Evolutionary conservation across 2,888 invertebrate genomes (phyloP).

Genomic region (Bruchidius siliquastri): DNA sequence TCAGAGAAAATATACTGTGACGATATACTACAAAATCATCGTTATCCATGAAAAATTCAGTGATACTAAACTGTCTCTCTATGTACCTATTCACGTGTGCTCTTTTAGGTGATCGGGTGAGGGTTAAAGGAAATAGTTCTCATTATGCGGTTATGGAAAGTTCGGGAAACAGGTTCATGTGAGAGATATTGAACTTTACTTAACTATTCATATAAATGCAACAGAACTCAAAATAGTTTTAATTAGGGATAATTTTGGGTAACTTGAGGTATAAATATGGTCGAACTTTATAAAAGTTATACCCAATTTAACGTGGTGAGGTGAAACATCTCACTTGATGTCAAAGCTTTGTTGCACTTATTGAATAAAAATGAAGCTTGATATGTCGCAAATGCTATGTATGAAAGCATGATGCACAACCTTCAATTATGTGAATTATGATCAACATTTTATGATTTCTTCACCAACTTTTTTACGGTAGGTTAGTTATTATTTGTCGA

Average conservation of each 20-base stretch:
- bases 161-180: not conserved
- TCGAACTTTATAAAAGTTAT: too few species aligned
- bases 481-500: too few species aligned
- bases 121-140: not conserved
- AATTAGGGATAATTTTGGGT: not conserved
- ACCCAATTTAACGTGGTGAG: too few species aligned
- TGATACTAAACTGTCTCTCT: constrained; percentile 38
- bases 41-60: not conserved
- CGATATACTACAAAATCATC: not conserved
- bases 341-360: not conserved
- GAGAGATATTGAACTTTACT: not conserved
- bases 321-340: too few species aligned
- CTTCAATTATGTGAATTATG: too few species aligned
- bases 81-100: constrained; percentile 46
- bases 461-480: too few species aligned
- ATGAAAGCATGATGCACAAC: too few species aligned
- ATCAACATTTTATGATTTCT: too few species aligned
- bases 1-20: constrained; percentile 1
- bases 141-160: not conserved
- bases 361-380: not conserved
- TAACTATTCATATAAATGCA: not conserved
- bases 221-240: not conserved
- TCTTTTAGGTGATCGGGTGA: constrained; percentile 23
- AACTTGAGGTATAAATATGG: too few species aligned
- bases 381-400: not conserved